These are phyloP conservation scores for Drosophila phalerata DNA, from an alignment of 2,888 invertebrate species.

Conservation along the genomic window DNA sequence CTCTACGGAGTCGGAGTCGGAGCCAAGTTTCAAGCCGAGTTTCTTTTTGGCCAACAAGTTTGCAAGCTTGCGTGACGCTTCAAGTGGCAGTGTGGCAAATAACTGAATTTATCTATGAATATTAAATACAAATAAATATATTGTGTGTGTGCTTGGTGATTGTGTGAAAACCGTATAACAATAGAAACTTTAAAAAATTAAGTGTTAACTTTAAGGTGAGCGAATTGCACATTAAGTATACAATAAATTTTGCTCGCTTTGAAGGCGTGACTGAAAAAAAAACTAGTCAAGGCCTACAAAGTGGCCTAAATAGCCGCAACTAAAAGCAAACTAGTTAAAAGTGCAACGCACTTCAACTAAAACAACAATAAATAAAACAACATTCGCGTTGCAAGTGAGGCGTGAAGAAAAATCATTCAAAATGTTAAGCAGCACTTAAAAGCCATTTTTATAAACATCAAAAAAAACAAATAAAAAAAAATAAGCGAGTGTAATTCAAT, in stretches of 20 bases:
- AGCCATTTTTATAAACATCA: conserved; percentile 5
- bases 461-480: conserved; percentile 11
- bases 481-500: background rate
- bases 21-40: conserved; percentile 13
- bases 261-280: background rate
- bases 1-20: conserved; percentile 47
- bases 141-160: conserved; percentile 5
- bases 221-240: conserved; percentile 6
- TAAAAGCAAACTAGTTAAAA: conserved; percentile 49
- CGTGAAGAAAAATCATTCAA: conserved; percentile 29
- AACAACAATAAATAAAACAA: background rate
- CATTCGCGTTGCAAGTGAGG: conserved; percentile 43
- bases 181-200: conserved; percentile 2
- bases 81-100: conserved; percentile 39
- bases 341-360: conserved; percentile 51
- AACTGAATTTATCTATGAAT: conserved; percentile 23
- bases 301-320: conserved; percentile 25
- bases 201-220: conserved; percentile 15
- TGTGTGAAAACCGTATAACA: conserved; percentile 10
- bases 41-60: conserved; percentile 45
- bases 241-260: background rate
- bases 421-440: conserved; percentile 6
- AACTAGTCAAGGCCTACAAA: conserved; percentile 12
- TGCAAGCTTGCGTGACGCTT: conserved; percentile 59
- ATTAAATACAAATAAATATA: conserved; percentile 11